Conservation (phyloP, 2,797 vertebrate species). For the Stomatorhinus walkeri region DNA sequence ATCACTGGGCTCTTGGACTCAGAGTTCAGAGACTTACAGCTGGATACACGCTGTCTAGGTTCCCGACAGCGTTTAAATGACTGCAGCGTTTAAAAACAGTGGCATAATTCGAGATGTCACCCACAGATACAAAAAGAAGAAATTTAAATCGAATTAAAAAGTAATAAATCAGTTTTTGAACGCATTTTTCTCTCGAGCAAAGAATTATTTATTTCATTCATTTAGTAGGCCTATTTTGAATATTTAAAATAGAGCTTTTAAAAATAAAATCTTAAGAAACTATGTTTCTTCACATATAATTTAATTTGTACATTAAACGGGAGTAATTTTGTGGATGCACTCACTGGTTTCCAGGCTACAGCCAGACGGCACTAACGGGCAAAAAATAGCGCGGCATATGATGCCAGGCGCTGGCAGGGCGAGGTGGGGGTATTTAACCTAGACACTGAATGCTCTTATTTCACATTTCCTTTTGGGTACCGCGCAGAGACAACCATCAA, state of each 20-base stretch:
- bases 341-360: slow-evolving; percentile 44
- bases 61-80: not conserved
- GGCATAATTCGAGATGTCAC: not conserved
- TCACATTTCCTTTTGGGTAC: not conserved
- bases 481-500: not conserved
- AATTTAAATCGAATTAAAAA: not conserved
- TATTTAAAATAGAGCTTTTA: not conserved
- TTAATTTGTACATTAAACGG: slow-evolving; percentile 22
- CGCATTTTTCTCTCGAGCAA: not conserved
- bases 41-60: not conserved
- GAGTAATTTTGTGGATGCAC: slow-evolving; percentile 35
- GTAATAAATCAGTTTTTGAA: not conserved
- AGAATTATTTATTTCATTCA: not conserved
- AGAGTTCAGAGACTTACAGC: not conserved
- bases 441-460: not conserved
- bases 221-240: not conserved
- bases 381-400: slow-evolving; percentile 42
- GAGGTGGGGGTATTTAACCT: not conserved
- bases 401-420: not conserved
- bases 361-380: slow-evolving; percentile 39
- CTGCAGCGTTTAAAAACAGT: not conserved
- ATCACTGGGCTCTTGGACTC: not conserved
- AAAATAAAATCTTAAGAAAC: not conserved
- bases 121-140: not conserved
- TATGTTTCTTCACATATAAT: not conserved